Evolutionary conservation across 1,140 invertebrate genomes (phyloP).

Genomic region (Elysia chlorotica): DNA sequence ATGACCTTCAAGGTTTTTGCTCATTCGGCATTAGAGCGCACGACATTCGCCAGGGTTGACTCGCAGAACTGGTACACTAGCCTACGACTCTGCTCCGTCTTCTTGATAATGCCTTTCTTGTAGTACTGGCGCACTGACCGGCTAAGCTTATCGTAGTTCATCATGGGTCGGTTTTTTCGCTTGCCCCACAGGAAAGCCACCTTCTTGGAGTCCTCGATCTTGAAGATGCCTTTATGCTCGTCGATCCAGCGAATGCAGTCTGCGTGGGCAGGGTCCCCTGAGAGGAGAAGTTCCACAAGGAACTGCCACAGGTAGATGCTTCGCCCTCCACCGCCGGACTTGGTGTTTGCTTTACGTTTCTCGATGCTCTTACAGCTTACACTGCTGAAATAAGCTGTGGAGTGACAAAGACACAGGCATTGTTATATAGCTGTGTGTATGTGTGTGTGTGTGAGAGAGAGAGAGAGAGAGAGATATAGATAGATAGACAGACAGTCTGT

Average conservation of each 20-base stretch:
- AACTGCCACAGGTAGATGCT: conserved; percentile 99
- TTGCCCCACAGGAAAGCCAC: conserved; percentile 96
- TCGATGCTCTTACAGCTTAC: background rate
- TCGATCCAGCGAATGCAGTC: conserved; percentile 97
- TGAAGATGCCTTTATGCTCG: conserved; percentile 83
- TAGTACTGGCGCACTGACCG: conserved; percentile 98
- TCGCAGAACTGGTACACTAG: conserved; percentile 99
- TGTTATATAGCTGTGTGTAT: background rate
- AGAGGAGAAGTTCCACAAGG: conserved; percentile 91
- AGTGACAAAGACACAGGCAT: background rate
- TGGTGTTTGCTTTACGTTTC: background rate
- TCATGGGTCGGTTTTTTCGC: conserved; percentile 95
- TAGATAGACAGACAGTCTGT: background rate
- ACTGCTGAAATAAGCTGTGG: background rate
- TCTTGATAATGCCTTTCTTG: conserved; percentile 99
- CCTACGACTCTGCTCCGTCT: conserved; percentile 95
- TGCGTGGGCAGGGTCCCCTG: conserved; percentile 82
- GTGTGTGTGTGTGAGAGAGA: background rate
- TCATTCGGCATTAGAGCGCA: too few relatives aligned
- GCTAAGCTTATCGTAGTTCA: conserved; percentile 99
- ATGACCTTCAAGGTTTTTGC: too few relatives aligned
- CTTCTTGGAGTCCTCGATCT: conserved; percentile 97
- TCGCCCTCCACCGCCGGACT: conserved; percentile 23
- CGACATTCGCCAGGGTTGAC: too few relatives aligned
- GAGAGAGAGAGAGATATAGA: background rate